Evolutionary conservation across 2,797 vertebrate genomes (phyloP).

Genomic region (Cynodonichthys magdalenae): DNA sequence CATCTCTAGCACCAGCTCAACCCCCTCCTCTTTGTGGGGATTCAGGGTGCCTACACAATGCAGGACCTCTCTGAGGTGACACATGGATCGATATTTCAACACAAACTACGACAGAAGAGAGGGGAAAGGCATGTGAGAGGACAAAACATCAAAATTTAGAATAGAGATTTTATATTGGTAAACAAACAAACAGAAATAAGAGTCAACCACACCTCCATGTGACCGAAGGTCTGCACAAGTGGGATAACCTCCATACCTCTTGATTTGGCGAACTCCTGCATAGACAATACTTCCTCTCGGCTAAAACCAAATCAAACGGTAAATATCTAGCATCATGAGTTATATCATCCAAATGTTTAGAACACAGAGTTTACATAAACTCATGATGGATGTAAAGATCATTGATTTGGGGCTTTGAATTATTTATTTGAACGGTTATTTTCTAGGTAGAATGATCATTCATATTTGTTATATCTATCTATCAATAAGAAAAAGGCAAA

Average conservation of each 20-base stretch:
- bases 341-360: no score
- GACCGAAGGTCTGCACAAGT: slow-evolving; percentile 94
- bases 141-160: neutral
- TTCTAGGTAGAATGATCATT: no score
- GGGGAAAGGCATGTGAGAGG: neutral
- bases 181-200: neutral
- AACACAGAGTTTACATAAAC: no score
- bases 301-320: slow-evolving; percentile 68
- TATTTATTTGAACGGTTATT: no score
- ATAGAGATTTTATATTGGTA: no score
- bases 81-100: slow-evolving; percentile 87
- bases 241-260: slow-evolving; percentile 89
- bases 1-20: slow-evolving; percentile 86
- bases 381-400: no score
- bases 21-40: slow-evolving; percentile 85
- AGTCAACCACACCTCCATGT: slow-evolving; percentile 90
- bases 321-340: neutral
- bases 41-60: slow-evolving; percentile 90
- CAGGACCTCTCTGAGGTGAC: slow-evolving; percentile 86
- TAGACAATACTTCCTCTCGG: slow-evolving; percentile 80
- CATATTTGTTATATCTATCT: no score
- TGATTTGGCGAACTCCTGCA: slow-evolving; percentile 82
- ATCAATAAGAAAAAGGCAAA: no score
- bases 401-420: no score
- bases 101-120: slow-evolving; percentile 84